Conservation (phyloP, 2,797 vertebrate genomes). For the Gadopsis bispinosus region DNA sequence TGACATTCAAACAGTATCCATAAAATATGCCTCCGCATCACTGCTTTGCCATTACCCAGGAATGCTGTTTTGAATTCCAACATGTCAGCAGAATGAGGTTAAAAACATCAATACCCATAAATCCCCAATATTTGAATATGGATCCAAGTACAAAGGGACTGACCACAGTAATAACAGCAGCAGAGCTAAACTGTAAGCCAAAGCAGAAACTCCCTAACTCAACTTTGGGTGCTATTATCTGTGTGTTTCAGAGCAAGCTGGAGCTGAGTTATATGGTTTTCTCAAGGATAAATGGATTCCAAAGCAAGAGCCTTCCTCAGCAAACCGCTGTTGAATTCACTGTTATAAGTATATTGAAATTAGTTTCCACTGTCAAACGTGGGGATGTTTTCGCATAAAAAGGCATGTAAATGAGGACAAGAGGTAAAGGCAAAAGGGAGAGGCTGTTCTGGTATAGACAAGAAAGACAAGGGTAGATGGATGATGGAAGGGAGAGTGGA, state of each 20-base stretch:
- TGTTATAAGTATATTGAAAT: slow-evolving; percentile 51
- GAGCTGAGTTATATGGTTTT: slow-evolving; percentile 56
- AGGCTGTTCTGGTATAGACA: slow-evolving; percentile 23
- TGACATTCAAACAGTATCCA: slow-evolving; percentile 77
- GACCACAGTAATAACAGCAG: slow-evolving; percentile 67
- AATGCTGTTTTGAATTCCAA: slow-evolving; percentile 74
- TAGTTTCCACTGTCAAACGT: slow-evolving; percentile 52
- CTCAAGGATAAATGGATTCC: slow-evolving; percentile 58
- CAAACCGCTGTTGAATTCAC: slow-evolving; percentile 54
- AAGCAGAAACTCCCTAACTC: slow-evolving; percentile 62
- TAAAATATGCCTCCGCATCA: slow-evolving; percentile 77
- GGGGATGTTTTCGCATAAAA: slow-evolving; percentile 44
- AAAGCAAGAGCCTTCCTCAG: slow-evolving; percentile 61
- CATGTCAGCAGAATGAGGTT: slow-evolving; percentile 80
- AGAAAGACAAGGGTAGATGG: slow-evolving; percentile 14
- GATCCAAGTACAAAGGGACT: slow-evolving; percentile 72
- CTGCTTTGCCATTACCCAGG: slow-evolving; percentile 67
- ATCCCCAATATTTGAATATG: slow-evolving; percentile 81
- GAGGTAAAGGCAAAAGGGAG: slow-evolving; percentile 13
- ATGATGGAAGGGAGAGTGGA: slow-evolving; percentile 17
- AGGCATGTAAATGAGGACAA: slow-evolving; percentile 48
- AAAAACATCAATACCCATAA: slow-evolving; percentile 82
- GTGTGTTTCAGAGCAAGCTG: slow-evolving; percentile 62
- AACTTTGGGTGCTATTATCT: slow-evolving; percentile 56
- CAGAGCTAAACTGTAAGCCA: slow-evolving; percentile 56